Evolutionary conservation across 2,888 invertebrate species (phyloP).

Genomic region (Tanypteryx hageni): DNA sequence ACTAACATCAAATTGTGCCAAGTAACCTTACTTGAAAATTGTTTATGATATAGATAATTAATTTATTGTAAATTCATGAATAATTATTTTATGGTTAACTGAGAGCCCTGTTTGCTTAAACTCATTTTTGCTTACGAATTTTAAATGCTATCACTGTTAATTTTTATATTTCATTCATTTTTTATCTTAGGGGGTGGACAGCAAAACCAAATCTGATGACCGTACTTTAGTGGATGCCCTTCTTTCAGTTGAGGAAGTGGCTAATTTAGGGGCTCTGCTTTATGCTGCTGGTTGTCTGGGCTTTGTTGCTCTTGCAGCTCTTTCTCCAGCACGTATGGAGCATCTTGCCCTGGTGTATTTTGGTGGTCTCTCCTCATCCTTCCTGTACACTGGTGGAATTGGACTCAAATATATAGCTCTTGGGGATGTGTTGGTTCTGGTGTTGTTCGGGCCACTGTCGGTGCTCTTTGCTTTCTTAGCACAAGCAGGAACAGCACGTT

Average conservation of each 20-base stretch:
- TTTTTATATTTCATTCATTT: not conserved
- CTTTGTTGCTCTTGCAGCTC: slow-evolving; percentile 84
- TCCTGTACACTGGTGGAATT: slow-evolving; percentile 97
- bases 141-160: not conserved
- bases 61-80: not conserved
- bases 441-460: slow-evolving; percentile 95
- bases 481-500: slow-evolving; percentile 93
- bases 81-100: not conserved
- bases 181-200: slow-evolving; percentile 85
- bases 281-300: slow-evolving; percentile 92
- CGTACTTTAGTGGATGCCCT: slow-evolving; percentile 96
- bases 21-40: no score
- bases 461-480: slow-evolving; percentile 95
- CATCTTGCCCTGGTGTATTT: slow-evolving; percentile 96
- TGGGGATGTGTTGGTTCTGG: slow-evolving; percentile 93
- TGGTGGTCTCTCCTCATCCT: slow-evolving; percentile 95
- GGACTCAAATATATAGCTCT: slow-evolving; percentile 97
- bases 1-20: no score
- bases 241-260: slow-evolving; percentile 88
- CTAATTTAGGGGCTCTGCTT: slow-evolving; percentile 91
- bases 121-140: not conserved
- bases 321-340: slow-evolving; percentile 95
- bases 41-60: no score
- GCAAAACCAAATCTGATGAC: slow-evolving; percentile 91
- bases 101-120: not conserved